Evolutionary conservation across 2,113 vertebrate species (phyloP), one percentile per base, ranked within the genome.

Genomic region (Engystomops pustulosus): DNA sequence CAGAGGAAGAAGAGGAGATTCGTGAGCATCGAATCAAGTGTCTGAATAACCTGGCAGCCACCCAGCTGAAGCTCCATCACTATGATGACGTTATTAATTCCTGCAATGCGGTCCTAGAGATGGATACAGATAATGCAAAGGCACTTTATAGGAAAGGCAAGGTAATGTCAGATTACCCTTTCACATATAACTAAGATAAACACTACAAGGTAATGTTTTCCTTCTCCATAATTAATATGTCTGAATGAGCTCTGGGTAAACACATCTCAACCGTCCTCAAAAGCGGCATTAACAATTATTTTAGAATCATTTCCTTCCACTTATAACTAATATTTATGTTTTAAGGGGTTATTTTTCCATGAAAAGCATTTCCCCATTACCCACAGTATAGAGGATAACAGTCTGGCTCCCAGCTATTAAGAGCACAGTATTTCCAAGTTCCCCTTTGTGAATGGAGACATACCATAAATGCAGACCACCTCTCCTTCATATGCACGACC

Each of bases 1-100:
- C 77, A 38, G 89, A 88, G 25, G 93, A 95, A 84, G 92, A 91
- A 85, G 93, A 94, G 69, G 94, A 96, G 86, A 90, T 95, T 84
- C 84, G 23, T 60, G 93, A 95, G 70, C 93, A 95, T 86, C 88
- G 92, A 11, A 89, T 95, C n/a, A 96, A 96, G 88, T 96, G 94
- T 91, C 91, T 96, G 81, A 96, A 96, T 87, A 96, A 96, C 90
- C 88, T 94, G 89, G 95, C 94, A 25, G 88, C 95, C 0, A 85
- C 92, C 38, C 94, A 94, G 86, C 72, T 96, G 80, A 96, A 94
- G 87, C 90, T 95, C 88, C 89, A 93, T 83, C 93, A 91, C 83
- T 85, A 60, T 3, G 88, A 87, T 1, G 92, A 95, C 76, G 94
- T 94, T 1, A 89, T 96, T 86, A 91, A 87, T 5, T 92, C 92